Conservation (phyloP, 2,888 invertebrate species). For the Athrips mouffetella region DNA sequence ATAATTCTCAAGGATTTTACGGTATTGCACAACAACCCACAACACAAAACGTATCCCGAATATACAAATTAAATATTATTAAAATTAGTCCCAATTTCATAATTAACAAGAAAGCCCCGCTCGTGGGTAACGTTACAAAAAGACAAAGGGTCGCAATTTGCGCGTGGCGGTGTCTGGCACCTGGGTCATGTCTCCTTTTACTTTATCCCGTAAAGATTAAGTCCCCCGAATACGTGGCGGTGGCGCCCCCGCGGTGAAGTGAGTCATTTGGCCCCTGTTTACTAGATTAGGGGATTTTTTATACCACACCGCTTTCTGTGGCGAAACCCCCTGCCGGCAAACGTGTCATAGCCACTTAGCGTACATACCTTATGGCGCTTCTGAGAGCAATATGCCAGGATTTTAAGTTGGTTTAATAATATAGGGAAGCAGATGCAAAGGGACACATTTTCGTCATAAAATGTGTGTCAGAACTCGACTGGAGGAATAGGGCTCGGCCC, state of each 20-base stretch:
- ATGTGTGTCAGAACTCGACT: slow-evolving; percentile 14
- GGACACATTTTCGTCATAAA: slow-evolving; percentile 9
- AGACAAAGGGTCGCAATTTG: slow-evolving; percentile 66
- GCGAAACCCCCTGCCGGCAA: slow-evolving; percentile 44
- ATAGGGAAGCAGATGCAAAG: slow-evolving; percentile 11
- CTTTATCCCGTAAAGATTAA: slow-evolving; percentile 76
- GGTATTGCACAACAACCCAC: slow-evolving; percentile 8
- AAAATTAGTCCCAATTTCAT: slow-evolving; percentile 56
- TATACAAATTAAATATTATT: slow-evolving; percentile 41
- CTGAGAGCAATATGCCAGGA: slow-evolving; percentile 47
- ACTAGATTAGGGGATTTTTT: slow-evolving; percentile 77
- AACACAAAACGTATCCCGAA: slow-evolving; percentile 8
- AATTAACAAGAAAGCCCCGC: slow-evolving; percentile 54
- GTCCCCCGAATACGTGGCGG: slow-evolving; percentile 66
- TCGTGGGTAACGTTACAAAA: slow-evolving; percentile 49
- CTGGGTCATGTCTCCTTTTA: slow-evolving; percentile 77
- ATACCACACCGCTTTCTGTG: slow-evolving; percentile 64
- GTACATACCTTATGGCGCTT: slow-evolving; percentile 51
- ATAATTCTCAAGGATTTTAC: background rate
- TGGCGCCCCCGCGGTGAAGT: slow-evolving; percentile 67
- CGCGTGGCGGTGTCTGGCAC: slow-evolving; percentile 60
- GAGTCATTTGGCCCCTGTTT: slow-evolving; percentile 77
- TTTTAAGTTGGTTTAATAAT: slow-evolving; percentile 30
- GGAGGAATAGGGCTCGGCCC: background rate
- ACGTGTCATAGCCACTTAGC: slow-evolving; percentile 53